A percentile compares a stretch with the other conserved stretches of the same genome.
Conservation (phyloP, 2,113 vertebrate genomes). For the Paradoxurus hermaphroditus region DNA sequence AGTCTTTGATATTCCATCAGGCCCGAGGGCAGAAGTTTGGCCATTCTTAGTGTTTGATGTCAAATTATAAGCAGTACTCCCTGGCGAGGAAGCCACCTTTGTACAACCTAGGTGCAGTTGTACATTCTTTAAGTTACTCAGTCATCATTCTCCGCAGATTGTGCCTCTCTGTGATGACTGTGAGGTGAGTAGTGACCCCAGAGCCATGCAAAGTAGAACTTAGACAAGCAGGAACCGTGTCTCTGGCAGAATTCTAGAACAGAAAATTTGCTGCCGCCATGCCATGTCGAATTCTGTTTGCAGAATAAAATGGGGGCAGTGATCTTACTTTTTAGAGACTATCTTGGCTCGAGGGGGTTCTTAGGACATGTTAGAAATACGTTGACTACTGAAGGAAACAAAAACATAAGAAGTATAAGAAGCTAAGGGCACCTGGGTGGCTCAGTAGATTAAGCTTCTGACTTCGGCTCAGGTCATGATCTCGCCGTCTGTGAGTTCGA, state of each 20-base stretch:
- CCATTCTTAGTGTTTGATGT: not conserved
- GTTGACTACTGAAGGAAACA: not conserved
- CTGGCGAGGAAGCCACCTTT: not conserved
- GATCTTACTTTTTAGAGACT: not conserved
- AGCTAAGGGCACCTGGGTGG: not conserved
- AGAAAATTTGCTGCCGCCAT: not conserved
- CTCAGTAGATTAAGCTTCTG: too few species aligned
- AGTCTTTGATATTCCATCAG: not conserved
- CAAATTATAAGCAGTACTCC: not conserved
- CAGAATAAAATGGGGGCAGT: not conserved
- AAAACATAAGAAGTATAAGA: not conserved
- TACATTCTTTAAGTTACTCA: not conserved
- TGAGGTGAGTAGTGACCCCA: not conserved
- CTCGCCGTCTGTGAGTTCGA: too few species aligned
- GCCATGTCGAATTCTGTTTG: not conserved
- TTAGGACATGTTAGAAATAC: not conserved
- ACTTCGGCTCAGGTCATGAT: too few species aligned
- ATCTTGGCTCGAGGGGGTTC: not conserved
- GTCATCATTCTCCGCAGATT: not conserved
- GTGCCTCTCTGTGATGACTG: not conserved
- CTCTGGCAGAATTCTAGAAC: not conserved
- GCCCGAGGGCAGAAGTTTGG: not conserved
- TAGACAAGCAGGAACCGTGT: not conserved
- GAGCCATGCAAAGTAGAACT: not conserved
- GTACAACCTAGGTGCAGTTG: not conserved